Evolutionary conservation across 2,888 invertebrate genomes (phyloP).

Genomic region (Andrena fulva): DNA sequence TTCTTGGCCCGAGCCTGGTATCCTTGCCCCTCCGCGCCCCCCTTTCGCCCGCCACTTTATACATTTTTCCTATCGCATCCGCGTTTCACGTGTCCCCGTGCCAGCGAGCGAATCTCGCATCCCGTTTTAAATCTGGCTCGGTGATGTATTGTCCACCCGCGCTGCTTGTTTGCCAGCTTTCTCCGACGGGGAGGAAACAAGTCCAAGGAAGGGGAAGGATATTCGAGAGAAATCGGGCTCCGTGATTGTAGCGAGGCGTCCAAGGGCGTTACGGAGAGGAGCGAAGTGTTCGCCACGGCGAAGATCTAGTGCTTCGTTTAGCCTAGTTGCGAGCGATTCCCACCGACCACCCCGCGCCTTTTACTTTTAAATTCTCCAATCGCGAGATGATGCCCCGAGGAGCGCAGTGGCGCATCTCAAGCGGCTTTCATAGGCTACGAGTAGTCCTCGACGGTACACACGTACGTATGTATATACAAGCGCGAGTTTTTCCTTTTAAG

Average conservation of each 20-base stretch:
- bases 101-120: conserved; percentile 64
- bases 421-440: too few species aligned
- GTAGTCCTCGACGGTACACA: too few species aligned
- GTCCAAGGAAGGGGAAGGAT: conserved; percentile 11
- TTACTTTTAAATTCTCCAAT: too few species aligned
- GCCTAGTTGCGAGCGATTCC: too few species aligned
- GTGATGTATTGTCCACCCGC: conserved; percentile 66
- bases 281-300: too few species aligned
- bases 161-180: conserved; percentile 26
- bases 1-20: conserved; percentile 25
- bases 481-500: conserved; percentile 18
- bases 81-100: conserved; percentile 62
- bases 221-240: neutral
- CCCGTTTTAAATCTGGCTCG: conserved; percentile 66
- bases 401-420: too few species aligned
- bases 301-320: too few species aligned
- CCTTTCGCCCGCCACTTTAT: conserved; percentile 56
- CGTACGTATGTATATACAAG: neutral
- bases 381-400: too few species aligned
- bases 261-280: too few species aligned
- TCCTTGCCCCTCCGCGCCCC: neutral
- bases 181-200: neutral
- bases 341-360: too few species aligned
- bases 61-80: conserved; percentile 74
- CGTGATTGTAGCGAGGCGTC: neutral